These are phyloP conservation scores for Pterocles gutturalis DNA, from an alignment of 2,113 vertebrate genomes.

Conservation along the genomic window DNA sequence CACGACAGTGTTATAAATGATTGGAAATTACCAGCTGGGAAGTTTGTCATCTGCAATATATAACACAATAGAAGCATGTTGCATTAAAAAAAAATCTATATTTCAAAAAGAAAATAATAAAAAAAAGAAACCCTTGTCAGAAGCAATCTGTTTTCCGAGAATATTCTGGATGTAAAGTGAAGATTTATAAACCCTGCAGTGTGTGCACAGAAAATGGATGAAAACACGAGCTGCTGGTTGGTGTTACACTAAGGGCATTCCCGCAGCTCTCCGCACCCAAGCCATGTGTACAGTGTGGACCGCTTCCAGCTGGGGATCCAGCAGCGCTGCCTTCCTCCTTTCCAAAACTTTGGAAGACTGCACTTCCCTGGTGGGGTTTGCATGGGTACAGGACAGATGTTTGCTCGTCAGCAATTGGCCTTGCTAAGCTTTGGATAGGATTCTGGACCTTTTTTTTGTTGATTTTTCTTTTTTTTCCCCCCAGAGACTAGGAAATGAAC, in stretches of 20 bases:
- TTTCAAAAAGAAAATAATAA: conserved; percentile 55
- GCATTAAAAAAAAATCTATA: conserved; percentile 42
- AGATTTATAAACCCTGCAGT: conserved; percentile 52
- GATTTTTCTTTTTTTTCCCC: neutral
- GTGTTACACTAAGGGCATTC: neutral
- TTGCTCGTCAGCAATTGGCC: conserved; percentile 8
- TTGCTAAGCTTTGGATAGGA: neutral
- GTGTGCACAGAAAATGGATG: conserved; percentile 29
- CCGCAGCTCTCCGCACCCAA: neutral
- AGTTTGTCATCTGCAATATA: conserved; percentile 45
- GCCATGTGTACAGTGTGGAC: neutral
- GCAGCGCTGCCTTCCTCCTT: neutral
- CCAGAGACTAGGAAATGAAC: neutral
- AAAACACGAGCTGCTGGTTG: neutral
- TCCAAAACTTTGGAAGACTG: neutral
- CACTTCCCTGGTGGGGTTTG: neutral
- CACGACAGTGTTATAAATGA: conserved; percentile 10
- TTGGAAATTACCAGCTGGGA: conserved; percentile 59
- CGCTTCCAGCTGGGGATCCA: neutral
- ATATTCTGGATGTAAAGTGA: conserved; percentile 43
- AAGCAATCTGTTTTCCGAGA: conserved; percentile 52
- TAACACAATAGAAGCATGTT: conserved; percentile 39
- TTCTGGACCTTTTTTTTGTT: neutral
- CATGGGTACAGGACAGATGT: conserved; percentile 13
- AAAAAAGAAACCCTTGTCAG: conserved; percentile 43